Base-by-base conservation (phyloP, 2,888 invertebrate species). In the Aporophyla lueneburgensis region DNA sequence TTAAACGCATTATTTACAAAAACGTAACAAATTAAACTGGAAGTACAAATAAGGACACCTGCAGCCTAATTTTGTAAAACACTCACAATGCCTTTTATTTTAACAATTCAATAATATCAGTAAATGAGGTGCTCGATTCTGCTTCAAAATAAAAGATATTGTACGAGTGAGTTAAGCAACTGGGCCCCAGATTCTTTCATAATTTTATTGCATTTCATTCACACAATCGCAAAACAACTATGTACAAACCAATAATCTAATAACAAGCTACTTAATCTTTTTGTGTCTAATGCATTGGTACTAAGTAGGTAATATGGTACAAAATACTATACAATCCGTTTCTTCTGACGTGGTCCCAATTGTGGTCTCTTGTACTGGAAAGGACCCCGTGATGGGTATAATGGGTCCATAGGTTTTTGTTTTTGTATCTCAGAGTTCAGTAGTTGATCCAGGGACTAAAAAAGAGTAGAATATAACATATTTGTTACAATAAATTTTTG, bases 401-500 rank as follows among this genome's bases (percentile, higher is more conserved):
- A 82, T 5, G 46, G 66, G 0, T 89, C 89, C 5, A 78, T 70
- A 5, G 75, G 81, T 21, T 66, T 78, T 1, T 74, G 21, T 56
- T 89, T 76, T 1, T 84, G 67, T 12, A 96, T 96, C 77, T 96
- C 96, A 0, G 89, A 83, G 69, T 91, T 94, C 2, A 95, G 70
- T 0, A 95, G 82, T 71, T 91, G 89, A 21, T 95, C 95, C 61
- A 96, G 74, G 0, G 91, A 91, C 95, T 96, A 91, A n/a, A 92
- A 93, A 49, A 0, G 2, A 62, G 66, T 66, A 10, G 5, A n/a
- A 27, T 21, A 62, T 33, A 43, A 54, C 59, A n/a, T 49, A 16
- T 58, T 9, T 14, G 12, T 40, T 33, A 61, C 24, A 19, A 68
- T 24, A 58, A 58, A 67, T 63, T 43, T 43, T 53, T 53, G 33